Evolutionary conservation across 2,113 vertebrate genomes (phyloP).

Genomic region (Edolisoma coerulescens): DNA sequence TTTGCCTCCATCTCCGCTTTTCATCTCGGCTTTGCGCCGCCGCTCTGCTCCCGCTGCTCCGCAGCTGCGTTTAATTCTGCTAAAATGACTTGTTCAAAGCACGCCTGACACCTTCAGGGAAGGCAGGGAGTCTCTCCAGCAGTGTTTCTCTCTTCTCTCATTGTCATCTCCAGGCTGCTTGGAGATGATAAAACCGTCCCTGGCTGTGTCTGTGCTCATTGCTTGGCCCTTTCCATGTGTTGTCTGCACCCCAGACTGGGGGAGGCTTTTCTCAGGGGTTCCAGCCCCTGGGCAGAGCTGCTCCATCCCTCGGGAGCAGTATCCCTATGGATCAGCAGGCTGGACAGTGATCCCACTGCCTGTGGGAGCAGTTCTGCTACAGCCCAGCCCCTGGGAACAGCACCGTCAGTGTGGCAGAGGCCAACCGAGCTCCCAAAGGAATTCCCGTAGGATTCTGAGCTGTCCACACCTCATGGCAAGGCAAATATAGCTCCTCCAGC

Average conservation of each 20-base stretch:
- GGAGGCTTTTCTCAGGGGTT: neutral
- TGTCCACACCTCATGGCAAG: rapidly evolving
- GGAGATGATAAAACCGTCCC: neutral
- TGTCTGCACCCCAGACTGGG: neutral
- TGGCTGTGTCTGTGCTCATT: rapidly evolving
- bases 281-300: neutral
- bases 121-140: neutral
- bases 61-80: neutral
- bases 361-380: neutral
- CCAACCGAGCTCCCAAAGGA: neutral
- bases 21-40: neutral
- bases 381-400: neutral
- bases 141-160: neutral
- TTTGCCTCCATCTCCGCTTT: neutral
- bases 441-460: neutral
- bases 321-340: neutral
- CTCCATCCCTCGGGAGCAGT: neutral
- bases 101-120: conserved; percentile 38
- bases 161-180: neutral
- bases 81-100: conserved; percentile 15
- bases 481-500: neutral
- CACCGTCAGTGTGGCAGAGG: rapidly evolving
- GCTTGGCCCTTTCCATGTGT: neutral
- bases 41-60: neutral
- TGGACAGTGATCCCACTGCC: neutral